phyloP scores from a whole-genome alignment of 2,888 invertebrate species.

The Drosophila kambysellisi region DNA sequence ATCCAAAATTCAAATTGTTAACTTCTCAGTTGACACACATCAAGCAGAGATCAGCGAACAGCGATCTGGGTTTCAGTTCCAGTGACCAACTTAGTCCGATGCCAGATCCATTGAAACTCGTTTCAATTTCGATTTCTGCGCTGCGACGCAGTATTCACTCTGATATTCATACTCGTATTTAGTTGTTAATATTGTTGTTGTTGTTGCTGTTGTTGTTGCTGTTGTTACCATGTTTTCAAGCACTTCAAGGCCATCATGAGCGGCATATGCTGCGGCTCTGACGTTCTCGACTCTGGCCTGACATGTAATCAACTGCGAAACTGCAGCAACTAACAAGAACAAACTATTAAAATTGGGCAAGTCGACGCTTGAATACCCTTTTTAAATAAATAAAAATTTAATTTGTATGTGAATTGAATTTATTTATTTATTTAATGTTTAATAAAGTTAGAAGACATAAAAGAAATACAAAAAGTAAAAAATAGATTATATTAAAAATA shows the following conservation, averaged over 20 bases:
- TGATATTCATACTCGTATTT: slow-evolving; percentile 54
- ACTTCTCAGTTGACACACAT: slow-evolving; percentile 1
- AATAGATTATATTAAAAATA: background rate
- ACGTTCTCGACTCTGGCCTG: slow-evolving; percentile 43
- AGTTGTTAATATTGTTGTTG: slow-evolving; percentile 27
- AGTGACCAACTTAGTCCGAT: slow-evolving; percentile 67
- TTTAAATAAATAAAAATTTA: background rate
- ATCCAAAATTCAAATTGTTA: background rate
- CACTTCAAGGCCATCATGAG: slow-evolving; percentile 76
- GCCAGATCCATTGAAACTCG: slow-evolving; percentile 56
- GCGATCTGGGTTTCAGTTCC: slow-evolving; percentile 37
- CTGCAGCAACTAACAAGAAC: slow-evolving; percentile 38
- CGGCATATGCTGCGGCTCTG: slow-evolving; percentile 71
- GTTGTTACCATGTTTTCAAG: slow-evolving; percentile 26
- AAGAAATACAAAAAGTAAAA: background rate
- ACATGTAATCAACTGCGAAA: slow-evolving; percentile 72
- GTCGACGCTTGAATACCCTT: slow-evolving; percentile 11
- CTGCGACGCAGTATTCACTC: slow-evolving; percentile 45
- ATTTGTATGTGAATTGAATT: background rate
- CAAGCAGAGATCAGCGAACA: slow-evolving; percentile 4
- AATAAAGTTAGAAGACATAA: background rate
- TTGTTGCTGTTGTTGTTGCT: slow-evolving; percentile 3
- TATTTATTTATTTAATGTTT: background rate
- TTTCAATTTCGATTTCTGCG: slow-evolving; percentile 64
- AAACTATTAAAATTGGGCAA: background rate